A percentile compares a stretch with the other conserved stretches of the same genome.
Conservation (phyloP, 1,140 invertebrate species). For the Drosophila ananassae region DNA sequence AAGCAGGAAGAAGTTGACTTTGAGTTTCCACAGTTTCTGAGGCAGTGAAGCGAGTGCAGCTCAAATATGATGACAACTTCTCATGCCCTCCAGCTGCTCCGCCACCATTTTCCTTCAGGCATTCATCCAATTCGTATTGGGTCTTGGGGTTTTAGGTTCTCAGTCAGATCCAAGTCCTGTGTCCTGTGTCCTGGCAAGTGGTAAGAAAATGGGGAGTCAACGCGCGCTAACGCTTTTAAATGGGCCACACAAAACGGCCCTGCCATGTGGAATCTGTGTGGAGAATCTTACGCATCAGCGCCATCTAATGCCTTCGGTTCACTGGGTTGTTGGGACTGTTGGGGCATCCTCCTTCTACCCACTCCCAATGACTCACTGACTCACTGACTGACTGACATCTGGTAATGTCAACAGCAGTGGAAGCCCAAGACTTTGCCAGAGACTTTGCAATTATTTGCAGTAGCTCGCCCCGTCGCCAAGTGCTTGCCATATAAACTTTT, state of each 20-base stretch:
- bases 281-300: constrained; percentile 53
- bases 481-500: constrained; percentile 69
- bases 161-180: too few relatives aligned
- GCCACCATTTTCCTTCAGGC: not conserved
- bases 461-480: constrained; percentile 49
- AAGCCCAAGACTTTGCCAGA: constrained; percentile 52
- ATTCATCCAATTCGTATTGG: constrained; percentile 33
- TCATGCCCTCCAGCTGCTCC: not conserved
- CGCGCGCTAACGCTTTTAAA: constrained; percentile 67
- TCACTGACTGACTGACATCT: constrained; percentile 37
- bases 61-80: constrained; percentile 59
- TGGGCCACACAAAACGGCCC: constrained; percentile 48
- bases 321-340: constrained; percentile 9
- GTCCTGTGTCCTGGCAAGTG: too few relatives aligned
- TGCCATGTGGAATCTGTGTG: constrained; percentile 48
- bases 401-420: constrained; percentile 60
- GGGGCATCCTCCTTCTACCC: not conserved
- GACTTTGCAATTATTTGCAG: constrained; percentile 72
- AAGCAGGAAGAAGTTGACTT: constrained; percentile 32
- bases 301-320: constrained; percentile 49
- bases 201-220: constrained; percentile 9
- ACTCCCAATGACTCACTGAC: constrained; percentile 24
- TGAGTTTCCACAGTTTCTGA: constrained; percentile 17
- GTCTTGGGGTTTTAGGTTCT: not conserved
- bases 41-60: constrained; percentile 54